Base-by-base conservation (phyloP, 1,140 invertebrate species). In the Drosophila busckii region DNA sequence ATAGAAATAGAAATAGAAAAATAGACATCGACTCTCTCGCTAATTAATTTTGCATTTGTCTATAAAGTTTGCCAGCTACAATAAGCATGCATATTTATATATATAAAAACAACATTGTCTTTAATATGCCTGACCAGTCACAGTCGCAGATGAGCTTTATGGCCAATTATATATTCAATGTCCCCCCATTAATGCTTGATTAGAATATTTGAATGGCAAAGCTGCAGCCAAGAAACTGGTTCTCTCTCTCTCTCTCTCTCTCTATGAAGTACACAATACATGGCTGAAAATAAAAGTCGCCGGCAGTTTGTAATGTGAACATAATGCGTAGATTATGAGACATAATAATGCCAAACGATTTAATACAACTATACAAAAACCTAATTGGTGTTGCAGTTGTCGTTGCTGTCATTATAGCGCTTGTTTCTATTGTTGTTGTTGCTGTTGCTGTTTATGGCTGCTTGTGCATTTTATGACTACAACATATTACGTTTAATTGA, bases 81-180 rank as follows among this genome's bases (percentile, higher is more conserved):
- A 15, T 26, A 17, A 50, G 6, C n/a, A 28, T 12, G 55, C 10
- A 23, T 26, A 42, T 34, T 9, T 22, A 48, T 44, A 63, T 35
- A 59, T 59, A 26, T 56, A 61, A 48, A 40, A 53, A 55, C 26
- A 31, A 17, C 41, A 44, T 9, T n/a, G 35, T 28, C 15, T 78
- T 78, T 82, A 78, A 80, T 78, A 78, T 78, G 75, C 73, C 58
- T 55, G 63, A 48, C 73, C 71, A 73, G 63, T 31, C 44, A 26
- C 59, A 38, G 49, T 35, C 68, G 35, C 56, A 69, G 76, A 80
- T 82, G 75, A 75, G 69, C 37, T 82, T 80, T 75, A 80, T 82
- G 69, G 73, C 75, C 73, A 80, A 78, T 78, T 78, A 78, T 78
- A 63, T 73, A 82, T 80, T 80, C 73, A 64, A 82, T 82, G 75